These are phyloP conservation scores for Aphaenogaster ashmeadi DNA, from an alignment of 1,140 invertebrate genomes.

Conservation along the genomic window DNA sequence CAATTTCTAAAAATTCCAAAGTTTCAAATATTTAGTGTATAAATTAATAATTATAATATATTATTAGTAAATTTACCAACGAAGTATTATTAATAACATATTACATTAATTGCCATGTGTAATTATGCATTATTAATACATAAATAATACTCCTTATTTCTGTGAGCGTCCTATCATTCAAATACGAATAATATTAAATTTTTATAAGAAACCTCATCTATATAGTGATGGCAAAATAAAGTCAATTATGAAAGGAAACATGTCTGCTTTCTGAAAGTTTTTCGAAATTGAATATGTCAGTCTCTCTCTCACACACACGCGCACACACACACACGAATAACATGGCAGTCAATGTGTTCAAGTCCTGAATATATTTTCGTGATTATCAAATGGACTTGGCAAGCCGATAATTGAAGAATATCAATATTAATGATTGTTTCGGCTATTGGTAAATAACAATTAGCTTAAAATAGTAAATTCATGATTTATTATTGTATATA, in stretches of 20 bases:
- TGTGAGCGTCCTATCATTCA: too few relatives aligned
- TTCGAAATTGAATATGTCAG: too few relatives aligned
- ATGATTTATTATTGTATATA: not conserved
- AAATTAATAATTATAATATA: not conserved
- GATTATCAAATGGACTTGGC: too few relatives aligned
- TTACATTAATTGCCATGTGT: not conserved
- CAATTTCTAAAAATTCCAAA: not conserved
- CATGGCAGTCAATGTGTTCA: too few relatives aligned
- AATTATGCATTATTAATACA: not conserved
- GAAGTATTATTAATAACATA: not conserved
- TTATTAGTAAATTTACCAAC: not conserved
- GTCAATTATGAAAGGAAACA: too few relatives aligned
- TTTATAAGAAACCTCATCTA: not conserved
- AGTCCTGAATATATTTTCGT: too few relatives aligned
- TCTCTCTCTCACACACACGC: too few relatives aligned
- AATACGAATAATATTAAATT: not conserved
- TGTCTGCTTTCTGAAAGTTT: too few relatives aligned
- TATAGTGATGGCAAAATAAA: too few relatives aligned
- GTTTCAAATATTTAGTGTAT: not conserved
- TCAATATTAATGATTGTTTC: not conserved
- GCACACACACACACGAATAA: too few relatives aligned
- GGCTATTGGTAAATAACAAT: not conserved
- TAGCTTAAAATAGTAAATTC: not conserved
- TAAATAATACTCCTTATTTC: not conserved
- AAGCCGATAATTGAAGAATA: not conserved